Base-by-base conservation (phyloP, 2,888 invertebrate species). In the Limnephilus rhombicus region DNA sequence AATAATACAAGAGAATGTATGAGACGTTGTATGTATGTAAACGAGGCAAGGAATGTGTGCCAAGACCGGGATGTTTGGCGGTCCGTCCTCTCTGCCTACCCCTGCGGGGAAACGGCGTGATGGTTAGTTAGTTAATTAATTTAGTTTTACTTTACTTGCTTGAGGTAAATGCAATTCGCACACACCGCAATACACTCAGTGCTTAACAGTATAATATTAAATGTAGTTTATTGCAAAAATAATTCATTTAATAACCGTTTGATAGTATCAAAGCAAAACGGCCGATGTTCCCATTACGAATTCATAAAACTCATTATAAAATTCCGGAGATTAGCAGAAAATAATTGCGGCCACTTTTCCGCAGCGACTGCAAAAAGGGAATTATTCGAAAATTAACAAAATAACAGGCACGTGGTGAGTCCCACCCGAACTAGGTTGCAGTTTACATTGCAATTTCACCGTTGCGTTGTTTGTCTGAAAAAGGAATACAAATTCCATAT, bases 401-500 rank as follows among this genome's bases (percentile, higher is more conserved):
- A 45, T 85, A 34, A n/a, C 29, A 11, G 41, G 49, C 41, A 49
- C 86, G 86, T 29, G 49, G 41, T 9, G 45, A 29, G 29, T 45
- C 41, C n/a, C 45, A 7, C 3, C 29, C 34, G 41, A 85, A 41
- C n/a, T 45, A n/a, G 49, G 49, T 2, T 45, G 18, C 29, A 45
- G 86, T 86, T 86, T 86, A 86, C 49, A 86, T 41, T 86, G 86
- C 45, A 45, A 86, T 86, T 86, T 45, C 86, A 5, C 86, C 24
- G 24, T 68, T n/a, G 68, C 68, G 24, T 68, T 85, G 45, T 85
- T 85, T 86, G 86, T 49, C 34, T 86, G 86, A 29, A 86, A 86
- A 86, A 29, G 37, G 15, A 86, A 86, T 86, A 45, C 86, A 86
- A 86, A 86, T 86, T 86, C 86, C 86, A 86, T 68, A n/a, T 68